Conservation (phyloP, 2,113 vertebrate genomes). For the Tragelaphus buxtoni region DNA sequence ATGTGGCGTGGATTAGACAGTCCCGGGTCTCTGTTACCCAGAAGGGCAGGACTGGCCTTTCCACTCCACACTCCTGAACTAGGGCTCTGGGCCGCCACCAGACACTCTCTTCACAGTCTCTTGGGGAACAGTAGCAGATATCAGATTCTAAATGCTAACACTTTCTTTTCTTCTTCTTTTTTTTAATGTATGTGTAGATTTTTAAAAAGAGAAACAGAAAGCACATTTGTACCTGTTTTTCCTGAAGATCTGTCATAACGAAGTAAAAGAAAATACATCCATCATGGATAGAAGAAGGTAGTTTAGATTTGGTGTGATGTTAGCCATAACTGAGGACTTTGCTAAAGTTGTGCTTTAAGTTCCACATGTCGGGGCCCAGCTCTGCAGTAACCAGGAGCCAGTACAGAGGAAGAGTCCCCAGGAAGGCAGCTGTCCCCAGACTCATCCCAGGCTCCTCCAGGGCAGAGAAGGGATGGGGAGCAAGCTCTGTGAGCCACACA, state of each 20-base stretch:
- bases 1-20: slow-evolving; percentile 82
- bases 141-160: neutral
- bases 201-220: neutral
- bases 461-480: neutral
- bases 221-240: neutral
- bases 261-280: neutral
- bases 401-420: neutral
- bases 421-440: neutral
- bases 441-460: neutral
- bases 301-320: neutral
- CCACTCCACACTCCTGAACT: neutral
- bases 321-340: neutral
- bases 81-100: neutral
- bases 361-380: neutral
- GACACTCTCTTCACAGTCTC: neutral
- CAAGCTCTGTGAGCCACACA: neutral
- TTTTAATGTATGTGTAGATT: neutral
- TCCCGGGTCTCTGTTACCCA: slow-evolving; percentile 68
- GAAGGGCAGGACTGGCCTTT: slow-evolving; percentile 1
- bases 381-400: neutral
- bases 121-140: neutral
- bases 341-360: neutral
- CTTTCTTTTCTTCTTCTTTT: neutral
- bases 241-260: neutral
- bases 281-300: neutral